Conservation (phyloP, 2,888 invertebrate species). For the Atethmia centrago region DNA sequence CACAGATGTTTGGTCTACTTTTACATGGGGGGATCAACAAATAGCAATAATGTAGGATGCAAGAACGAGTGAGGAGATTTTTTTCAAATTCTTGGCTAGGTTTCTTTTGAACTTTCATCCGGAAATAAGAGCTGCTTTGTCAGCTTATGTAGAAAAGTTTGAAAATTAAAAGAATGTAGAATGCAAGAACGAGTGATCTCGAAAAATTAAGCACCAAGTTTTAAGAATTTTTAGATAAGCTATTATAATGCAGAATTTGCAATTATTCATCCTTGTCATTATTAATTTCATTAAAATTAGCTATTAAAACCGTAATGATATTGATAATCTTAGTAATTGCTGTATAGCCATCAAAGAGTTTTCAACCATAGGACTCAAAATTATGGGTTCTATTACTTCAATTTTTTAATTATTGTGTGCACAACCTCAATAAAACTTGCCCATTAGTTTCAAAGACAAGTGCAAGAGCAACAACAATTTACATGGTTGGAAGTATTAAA, state of each 20-base stretch:
- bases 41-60: too few species aligned
- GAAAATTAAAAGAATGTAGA: too few species aligned
- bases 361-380: not conserved
- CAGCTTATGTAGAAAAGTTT: too few species aligned
- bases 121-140: too few species aligned
- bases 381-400: not conserved
- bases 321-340: not conserved
- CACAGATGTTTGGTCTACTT: too few species aligned
- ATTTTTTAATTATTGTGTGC: not conserved
- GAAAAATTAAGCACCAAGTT: too few species aligned
- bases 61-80: too few species aligned
- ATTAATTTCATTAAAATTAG: constrained; percentile 1
- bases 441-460: not conserved
- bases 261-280: not conserved
- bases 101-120: too few species aligned
- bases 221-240: too few species aligned
- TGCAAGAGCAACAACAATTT: not conserved
- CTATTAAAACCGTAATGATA: not conserved
- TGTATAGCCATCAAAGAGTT: not conserved
- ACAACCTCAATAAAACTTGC: not conserved
- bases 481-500: not conserved
- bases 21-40: too few species aligned
- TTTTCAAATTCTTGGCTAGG: too few species aligned
- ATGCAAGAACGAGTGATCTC: too few species aligned
- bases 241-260: not conserved